A percentile compares a stretch with the other conserved stretches of the same genome.
Conservation (phyloP, 2,797 vertebrate genomes). For the Serranus cabrilla region DNA sequence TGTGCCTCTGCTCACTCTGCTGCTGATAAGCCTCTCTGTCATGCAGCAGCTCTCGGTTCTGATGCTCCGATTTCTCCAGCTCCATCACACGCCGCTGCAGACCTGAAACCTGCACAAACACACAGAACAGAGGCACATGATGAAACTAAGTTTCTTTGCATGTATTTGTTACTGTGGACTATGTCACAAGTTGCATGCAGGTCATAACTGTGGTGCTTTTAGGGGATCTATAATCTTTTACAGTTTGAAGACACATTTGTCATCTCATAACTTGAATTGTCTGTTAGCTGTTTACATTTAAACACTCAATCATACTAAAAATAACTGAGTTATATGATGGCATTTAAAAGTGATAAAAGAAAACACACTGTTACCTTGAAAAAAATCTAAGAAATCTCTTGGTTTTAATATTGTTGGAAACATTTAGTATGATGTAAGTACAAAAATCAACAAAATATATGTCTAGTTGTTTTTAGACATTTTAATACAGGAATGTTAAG, state of each 20-base stretch:
- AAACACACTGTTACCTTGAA: too few species aligned
- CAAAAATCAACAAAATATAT: too few species aligned
- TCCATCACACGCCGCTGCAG: slow-evolving; percentile 82
- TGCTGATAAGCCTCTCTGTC: slow-evolving; percentile 72
- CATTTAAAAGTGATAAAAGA: too few species aligned
- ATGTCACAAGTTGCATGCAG: neutral
- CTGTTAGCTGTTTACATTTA: neutral
- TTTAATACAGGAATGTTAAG: too few species aligned
- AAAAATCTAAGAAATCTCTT: too few species aligned
- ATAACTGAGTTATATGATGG: too few species aligned
- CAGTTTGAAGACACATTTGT: slow-evolving; percentile 2
- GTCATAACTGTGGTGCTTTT: neutral
- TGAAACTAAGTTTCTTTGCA: neutral
- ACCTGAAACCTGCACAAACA: slow-evolving; percentile 77
- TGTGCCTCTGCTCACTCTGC: slow-evolving; percentile 73
- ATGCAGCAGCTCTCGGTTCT: slow-evolving; percentile 74
- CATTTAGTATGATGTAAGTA: too few species aligned
- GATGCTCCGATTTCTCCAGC: slow-evolving; percentile 69
- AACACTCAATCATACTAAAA: too few species aligned
- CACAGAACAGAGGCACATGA: neutral
- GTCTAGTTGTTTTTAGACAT: too few species aligned
- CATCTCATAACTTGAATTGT: neutral
- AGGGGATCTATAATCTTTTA: slow-evolving; percentile 7
- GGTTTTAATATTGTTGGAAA: too few species aligned
- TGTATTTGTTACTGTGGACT: slow-evolving; percentile 1